A percentile compares a stretch with the other conserved stretches of the same genome.
These are phyloP conservation scores for Bombus superbus DNA, from an alignment of 1,140 invertebrate species.

Conservation along the genomic window DNA sequence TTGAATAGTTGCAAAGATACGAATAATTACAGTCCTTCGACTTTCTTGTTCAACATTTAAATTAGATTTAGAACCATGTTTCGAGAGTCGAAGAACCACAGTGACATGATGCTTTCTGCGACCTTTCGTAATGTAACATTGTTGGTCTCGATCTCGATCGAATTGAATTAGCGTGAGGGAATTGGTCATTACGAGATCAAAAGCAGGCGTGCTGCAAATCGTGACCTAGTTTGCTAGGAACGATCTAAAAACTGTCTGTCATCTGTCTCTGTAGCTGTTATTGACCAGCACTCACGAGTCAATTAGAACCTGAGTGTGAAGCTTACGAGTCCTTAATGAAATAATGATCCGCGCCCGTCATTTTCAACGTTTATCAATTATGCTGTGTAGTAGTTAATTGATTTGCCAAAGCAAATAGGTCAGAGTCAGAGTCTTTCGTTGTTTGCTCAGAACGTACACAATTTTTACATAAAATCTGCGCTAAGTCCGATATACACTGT, in stretches of 20 bases:
- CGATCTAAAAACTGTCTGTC: conserved; percentile 2
- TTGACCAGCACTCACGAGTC: background rate
- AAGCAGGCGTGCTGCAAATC: background rate
- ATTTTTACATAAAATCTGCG: no score
- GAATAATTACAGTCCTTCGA: no score
- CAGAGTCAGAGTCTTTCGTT: background rate
- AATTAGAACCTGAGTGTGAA: background rate
- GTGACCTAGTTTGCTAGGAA: background rate
- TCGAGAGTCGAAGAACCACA: no score
- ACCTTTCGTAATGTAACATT: background rate
- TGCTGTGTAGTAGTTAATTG: background rate
- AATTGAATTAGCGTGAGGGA: background rate
- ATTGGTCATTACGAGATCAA: background rate
- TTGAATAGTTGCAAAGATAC: no score
- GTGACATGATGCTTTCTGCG: background rate
- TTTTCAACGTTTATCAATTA: conserved; percentile 1
- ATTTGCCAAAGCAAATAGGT: background rate
- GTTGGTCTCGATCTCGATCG: background rate
- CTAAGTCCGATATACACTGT: no score
- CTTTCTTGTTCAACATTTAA: no score
- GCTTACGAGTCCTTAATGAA: background rate
- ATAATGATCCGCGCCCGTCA: background rate
- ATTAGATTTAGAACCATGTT: no score
- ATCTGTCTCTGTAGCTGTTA: conserved; percentile 8
- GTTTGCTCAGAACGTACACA: background rate